A percentile compares a stretch with the other conserved stretches of the same genome.
These are phyloP conservation scores for Echinometra lucunter DNA, from an alignment of 53 echinoderm and acorn worm species.

Conservation along the genomic window DNA sequence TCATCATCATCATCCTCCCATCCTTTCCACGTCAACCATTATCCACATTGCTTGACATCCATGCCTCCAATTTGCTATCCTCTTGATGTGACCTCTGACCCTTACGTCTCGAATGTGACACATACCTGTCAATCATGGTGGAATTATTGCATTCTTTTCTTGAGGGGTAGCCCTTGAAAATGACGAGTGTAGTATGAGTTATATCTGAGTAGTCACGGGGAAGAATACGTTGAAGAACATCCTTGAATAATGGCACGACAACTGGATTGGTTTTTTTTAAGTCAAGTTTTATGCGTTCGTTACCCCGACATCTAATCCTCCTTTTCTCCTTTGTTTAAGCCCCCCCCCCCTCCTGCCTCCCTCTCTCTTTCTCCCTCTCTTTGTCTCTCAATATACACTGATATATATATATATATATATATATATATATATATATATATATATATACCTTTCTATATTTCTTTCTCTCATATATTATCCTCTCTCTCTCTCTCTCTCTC, in stretches of 20 bases:
- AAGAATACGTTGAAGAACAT: too few species aligned
- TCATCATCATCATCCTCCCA: neutral
- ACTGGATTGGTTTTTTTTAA: neutral
- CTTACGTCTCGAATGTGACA: constrained; percentile 9
- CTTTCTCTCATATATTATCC: neutral
- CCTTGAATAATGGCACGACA: too few species aligned
- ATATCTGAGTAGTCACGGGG: too few species aligned
- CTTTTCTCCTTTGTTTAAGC: neutral
- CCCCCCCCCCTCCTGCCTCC: neutral
- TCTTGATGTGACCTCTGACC: neutral
- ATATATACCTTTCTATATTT: too few species aligned
- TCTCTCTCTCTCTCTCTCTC: neutral
- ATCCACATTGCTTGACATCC: neutral
- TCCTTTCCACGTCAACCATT: neutral
- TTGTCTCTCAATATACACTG: too few species aligned
- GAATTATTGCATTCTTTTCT: neutral
- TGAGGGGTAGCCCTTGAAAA: neutral
- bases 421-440: too few species aligned
- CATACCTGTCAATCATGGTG: constrained; percentile 36
- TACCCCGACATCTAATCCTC: neutral
- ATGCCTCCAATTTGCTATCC: neutral
- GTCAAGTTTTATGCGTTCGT: neutral
- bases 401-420: too few species aligned
- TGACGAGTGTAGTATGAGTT: too few species aligned
- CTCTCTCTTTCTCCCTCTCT: neutral